phyloP scores from a whole-genome alignment of 2,113 vertebrate species.

The Apodemus speciosus region DNA sequence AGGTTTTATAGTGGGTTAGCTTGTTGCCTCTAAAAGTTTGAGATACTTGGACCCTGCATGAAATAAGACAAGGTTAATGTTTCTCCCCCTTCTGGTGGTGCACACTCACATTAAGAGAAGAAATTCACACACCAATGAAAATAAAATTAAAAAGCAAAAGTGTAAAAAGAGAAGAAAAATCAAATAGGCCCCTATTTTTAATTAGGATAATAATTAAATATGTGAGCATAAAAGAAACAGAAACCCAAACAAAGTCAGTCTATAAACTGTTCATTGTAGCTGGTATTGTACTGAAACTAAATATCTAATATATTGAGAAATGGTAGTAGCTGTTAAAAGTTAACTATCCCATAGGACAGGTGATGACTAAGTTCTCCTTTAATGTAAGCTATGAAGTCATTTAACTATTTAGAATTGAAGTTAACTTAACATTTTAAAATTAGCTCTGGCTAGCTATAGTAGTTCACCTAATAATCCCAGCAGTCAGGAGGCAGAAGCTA shows the following conservation, averaged over 20 bases:
- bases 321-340: conserved; percentile 9
- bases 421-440: conserved; percentile 36
- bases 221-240: not conserved
- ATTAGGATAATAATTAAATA: conserved; percentile 3
- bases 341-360: not conserved
- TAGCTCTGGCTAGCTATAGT: not conserved
- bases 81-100: not conserved
- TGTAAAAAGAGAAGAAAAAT: not conserved
- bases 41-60: not conserved
- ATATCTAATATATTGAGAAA: not conserved
- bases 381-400: not conserved
- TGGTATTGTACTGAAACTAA: conserved; percentile 49
- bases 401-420: not conserved
- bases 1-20: conserved; percentile 1
- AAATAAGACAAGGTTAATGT: not conserved
- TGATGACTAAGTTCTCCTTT: not conserved
- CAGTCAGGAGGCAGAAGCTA: not conserved
- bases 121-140: not conserved
- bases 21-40: conserved; percentile 48
- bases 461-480: not conserved
- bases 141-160: not conserved
- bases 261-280: conserved; percentile 10
- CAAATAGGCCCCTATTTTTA: not conserved
- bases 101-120: not conserved
- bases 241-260: not conserved